phyloP scores from a whole-genome alignment of 2,113 vertebrate genomes.

The Illadopsis cleaveri region DNA sequence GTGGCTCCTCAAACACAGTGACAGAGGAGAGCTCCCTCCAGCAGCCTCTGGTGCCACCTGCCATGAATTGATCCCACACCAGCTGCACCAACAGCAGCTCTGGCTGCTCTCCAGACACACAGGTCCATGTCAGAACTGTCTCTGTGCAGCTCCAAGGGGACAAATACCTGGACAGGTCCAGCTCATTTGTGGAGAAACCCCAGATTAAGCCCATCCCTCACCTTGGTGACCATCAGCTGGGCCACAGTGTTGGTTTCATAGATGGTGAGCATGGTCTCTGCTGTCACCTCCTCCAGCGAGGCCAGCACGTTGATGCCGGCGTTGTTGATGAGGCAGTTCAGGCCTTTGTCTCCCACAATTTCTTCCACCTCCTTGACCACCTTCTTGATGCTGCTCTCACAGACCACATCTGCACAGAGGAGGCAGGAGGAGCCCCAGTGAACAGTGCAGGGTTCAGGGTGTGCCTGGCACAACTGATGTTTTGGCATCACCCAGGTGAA shows the following conservation, averaged over 20 bases:
- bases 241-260: constrained; percentile 72
- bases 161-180: not conserved
- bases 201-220: not conserved
- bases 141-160: not conserved
- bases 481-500: not conserved
- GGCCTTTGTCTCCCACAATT: constrained; percentile 60
- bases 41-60: not conserved
- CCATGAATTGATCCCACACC: not conserved
- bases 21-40: not conserved
- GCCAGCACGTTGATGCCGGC: constrained; percentile 42
- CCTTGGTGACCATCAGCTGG: constrained; percentile 75
- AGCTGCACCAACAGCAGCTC: not conserved
- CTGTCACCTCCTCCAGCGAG: constrained; percentile 43
- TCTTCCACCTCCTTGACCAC: constrained; percentile 64
- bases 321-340: constrained; percentile 80
- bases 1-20: not conserved
- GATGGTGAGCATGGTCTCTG: constrained; percentile 73
- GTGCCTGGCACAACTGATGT: accelerated
- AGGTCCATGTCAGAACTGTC: not conserved
- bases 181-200: not conserved
- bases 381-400: constrained; percentile 71
- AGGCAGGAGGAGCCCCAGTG: not conserved
- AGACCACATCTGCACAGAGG: constrained; percentile 27
- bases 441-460: not conserved
- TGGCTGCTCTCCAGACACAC: not conserved